Percentiles rank a stretch among this genome's conserved stretches.
Evolutionary conservation across 1,140 invertebrate species (phyloP).

Genomic region (Drosophila kohkoa): DNA sequence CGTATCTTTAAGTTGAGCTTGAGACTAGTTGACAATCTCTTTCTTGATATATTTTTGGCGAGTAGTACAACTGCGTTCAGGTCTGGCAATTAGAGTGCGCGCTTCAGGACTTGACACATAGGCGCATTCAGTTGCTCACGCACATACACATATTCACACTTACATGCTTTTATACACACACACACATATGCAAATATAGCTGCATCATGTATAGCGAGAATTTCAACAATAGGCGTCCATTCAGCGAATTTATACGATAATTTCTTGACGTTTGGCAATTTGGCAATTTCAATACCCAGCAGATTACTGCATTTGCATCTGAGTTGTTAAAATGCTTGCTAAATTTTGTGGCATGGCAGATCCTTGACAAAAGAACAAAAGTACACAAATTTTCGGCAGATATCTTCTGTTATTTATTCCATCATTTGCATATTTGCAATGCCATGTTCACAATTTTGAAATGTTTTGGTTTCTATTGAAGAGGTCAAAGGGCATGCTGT

Average conservation of each 20-base stretch:
- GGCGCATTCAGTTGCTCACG: slow-evolving; percentile 8
- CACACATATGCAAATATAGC: slow-evolving; percentile 45
- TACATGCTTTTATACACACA: not conserved
- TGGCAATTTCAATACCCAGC: slow-evolving; percentile 40
- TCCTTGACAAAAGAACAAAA: not conserved
- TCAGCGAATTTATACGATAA: slow-evolving; percentile 35
- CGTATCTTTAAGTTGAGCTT: not conserved
- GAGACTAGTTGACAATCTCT: not conserved
- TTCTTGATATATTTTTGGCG: slow-evolving; percentile 5
- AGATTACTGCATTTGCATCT: not conserved
- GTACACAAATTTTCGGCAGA: too few relatives aligned
- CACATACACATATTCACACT: slow-evolving; percentile 15
- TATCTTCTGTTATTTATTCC: not conserved
- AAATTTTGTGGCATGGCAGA: not conserved
- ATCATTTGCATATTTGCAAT: not conserved
- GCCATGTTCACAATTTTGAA: not conserved
- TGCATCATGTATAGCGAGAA: slow-evolving; percentile 43
- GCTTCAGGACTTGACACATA: slow-evolving; percentile 32
- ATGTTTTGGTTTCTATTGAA: not conserved
- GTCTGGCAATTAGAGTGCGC: slow-evolving; percentile 57
- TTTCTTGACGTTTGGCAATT: slow-evolving; percentile 35
- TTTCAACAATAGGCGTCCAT: slow-evolving; percentile 26
- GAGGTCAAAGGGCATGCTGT: slow-evolving; percentile 22
- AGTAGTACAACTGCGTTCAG: slow-evolving; percentile 19
- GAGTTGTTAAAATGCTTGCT: not conserved